Evolutionary conservation across 2,797 vertebrate genomes (phyloP), one percentile per base, ranked within the genome.

Genomic region (Acanthornis magna): DNA sequence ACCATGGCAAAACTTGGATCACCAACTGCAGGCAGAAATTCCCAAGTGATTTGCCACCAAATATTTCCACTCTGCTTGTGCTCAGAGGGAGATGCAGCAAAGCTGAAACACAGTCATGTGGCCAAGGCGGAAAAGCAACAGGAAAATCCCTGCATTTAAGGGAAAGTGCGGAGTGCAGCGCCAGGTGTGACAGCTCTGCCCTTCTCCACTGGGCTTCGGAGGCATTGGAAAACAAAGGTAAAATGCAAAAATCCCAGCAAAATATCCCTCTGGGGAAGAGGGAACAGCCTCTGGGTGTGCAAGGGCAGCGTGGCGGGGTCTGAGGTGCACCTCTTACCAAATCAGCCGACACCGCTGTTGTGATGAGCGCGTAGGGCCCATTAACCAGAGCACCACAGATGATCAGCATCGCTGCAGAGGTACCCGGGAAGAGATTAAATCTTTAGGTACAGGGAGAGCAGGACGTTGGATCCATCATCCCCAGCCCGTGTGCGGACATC

Each of bases 321-420:
- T 7, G 42, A 32, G 50, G 55, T 11, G 65, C 8, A 1, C 1
- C 21, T n/a, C 98, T 98, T 96, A 99, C 99, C 98, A 99, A 96
- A 96, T 99, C 99, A 74, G 99, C 99, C 1, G 99, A 99, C 11
- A 99, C 99, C 0, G 99, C 99, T 0, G 99, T 99, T 1, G 99
- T 99, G 97, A 99, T 99, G 92, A 99, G 99, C 2, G 99, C 98
- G 0, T 99, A 99, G 0, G 99, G 99, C 22, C 99, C 99, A 0
- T 99, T 99, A 36, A 99, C 99, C 82, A 99, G 98, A 27, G 97
- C 98, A 4, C 99, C 99, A 11, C 99, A 99, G 88, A 99, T 5
- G 30, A 99, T 96, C 91, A 99, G 97, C 99, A 99, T 99, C 0
- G 96, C 99, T 99, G 76, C 10, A 72, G 26, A 51, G 85, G 67